A percentile compares a stretch with the other conserved stretches of the same genome.
phyloP scores from a whole-genome alignment of 1,140 invertebrate species.

The Euglossa dilemma region DNA sequence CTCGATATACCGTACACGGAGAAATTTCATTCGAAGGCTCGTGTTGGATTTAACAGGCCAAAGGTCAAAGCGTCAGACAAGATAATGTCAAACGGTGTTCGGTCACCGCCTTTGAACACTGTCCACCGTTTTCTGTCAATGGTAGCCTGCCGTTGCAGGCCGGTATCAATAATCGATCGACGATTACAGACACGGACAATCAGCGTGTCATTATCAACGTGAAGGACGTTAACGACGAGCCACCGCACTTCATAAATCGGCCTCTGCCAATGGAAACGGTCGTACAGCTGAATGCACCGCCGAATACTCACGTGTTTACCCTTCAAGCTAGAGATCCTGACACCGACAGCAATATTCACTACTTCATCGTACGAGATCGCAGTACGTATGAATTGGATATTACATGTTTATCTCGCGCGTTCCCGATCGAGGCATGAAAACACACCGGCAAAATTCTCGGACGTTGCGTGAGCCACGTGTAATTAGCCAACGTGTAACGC shows the following conservation, averaged over 20 bases:
- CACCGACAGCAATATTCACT: constrained; percentile 97
- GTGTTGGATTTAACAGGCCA: constrained; percentile 18
- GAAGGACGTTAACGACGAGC: constrained; percentile 97
- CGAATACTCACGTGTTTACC: constrained; percentile 97
- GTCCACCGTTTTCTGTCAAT: constrained; percentile 16
- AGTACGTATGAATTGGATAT: constrained; percentile 79
- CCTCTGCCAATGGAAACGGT: constrained; percentile 98
- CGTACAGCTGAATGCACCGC: constrained; percentile 95
- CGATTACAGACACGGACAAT: constrained; percentile 93
- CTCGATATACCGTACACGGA: background rate
- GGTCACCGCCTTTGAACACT: constrained; percentile 26
- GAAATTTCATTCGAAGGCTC: background rate
- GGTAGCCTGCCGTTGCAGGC: background rate
- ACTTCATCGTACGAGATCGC: constrained; percentile 95
- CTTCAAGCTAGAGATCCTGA: constrained; percentile 97
- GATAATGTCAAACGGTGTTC: constrained; percentile 37
- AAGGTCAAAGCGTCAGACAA: constrained; percentile 29
- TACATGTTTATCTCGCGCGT: background rate
- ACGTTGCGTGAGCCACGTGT: background rate
- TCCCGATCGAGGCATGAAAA: background rate
- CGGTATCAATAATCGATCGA: constrained; percentile 47
- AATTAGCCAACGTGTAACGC: background rate
- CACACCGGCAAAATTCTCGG: background rate
- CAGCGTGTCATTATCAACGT: constrained; percentile 97
- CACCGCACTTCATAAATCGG: constrained; percentile 97